Conservation (phyloP, 2,113 vertebrate species). For the Atrichornis clamosus region DNA sequence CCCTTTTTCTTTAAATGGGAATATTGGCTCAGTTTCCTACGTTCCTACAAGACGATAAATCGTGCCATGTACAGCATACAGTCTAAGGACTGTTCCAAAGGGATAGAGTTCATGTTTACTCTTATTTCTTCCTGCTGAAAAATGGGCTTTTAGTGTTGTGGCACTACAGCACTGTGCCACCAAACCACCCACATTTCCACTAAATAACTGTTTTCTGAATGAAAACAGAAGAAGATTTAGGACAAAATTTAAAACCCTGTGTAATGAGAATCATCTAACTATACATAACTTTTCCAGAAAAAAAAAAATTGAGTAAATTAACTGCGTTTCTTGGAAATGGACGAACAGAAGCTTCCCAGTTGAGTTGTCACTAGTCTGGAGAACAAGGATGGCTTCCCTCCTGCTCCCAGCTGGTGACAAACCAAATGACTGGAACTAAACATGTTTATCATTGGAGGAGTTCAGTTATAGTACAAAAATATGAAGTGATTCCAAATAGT, state of each 20-base stretch:
- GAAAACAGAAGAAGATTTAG: neutral
- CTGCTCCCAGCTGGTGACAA: neutral
- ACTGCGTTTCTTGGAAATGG: neutral
- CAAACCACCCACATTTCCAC: neutral
- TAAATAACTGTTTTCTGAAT: neutral
- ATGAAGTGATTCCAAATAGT: neutral
- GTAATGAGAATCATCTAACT: neutral
- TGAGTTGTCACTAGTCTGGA: neutral
- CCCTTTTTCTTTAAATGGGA: neutral
- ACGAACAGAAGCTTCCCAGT: neutral
- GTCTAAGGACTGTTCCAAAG: neutral
- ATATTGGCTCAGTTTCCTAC: neutral
- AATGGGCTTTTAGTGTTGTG: neutral
- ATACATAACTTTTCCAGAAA: neutral
- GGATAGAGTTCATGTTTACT: neutral
- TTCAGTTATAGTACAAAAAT: neutral
- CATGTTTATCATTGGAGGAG: neutral
- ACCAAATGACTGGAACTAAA: neutral
- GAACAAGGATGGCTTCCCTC: neutral
- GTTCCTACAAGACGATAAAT: neutral
- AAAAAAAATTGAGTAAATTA: neutral
- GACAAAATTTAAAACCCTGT: neutral
- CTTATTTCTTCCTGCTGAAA: neutral
- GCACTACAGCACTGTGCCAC: neutral
- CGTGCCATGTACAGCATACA: neutral